Conservation (phyloP, 2,113 vertebrate species). For the Grus americana region DNA sequence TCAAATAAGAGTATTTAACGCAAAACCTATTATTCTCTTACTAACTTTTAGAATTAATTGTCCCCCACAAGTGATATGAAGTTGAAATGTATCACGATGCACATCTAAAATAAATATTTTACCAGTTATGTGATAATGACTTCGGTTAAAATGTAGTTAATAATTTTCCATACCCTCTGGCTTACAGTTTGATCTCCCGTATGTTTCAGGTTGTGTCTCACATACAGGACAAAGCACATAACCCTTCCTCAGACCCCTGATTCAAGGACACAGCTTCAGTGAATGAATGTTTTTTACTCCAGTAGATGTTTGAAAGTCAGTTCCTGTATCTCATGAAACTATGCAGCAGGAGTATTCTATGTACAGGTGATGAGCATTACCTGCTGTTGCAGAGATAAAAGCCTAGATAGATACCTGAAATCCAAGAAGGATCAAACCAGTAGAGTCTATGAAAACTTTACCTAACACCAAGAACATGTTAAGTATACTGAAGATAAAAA, state of each 20-base stretch:
- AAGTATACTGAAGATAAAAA: neutral
- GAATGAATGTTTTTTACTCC: neutral
- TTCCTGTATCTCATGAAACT: neutral
- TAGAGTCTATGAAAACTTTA: neutral
- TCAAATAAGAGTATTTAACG: neutral
- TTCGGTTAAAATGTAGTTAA: constrained; percentile 15
- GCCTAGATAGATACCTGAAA: neutral
- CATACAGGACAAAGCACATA: neutral
- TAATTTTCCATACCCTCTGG: constrained; percentile 2
- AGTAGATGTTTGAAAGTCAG: neutral
- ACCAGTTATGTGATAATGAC: neutral
- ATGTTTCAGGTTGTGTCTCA: neutral
- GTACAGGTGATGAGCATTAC: neutral
- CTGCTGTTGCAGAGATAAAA: neutral
- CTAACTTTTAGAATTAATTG: neutral
- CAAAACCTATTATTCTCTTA: neutral
- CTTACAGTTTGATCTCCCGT: neutral
- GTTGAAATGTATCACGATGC: neutral
- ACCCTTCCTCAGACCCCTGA: neutral
- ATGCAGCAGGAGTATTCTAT: neutral
- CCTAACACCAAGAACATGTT: neutral
- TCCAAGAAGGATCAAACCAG: neutral
- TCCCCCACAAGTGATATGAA: neutral
- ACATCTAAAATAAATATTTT: constrained; percentile 45
- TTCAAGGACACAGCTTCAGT: neutral